Evolutionary conservation across 2,797 vertebrate genomes (phyloP).

Genomic region (Epinephelus malabaricus): DNA sequence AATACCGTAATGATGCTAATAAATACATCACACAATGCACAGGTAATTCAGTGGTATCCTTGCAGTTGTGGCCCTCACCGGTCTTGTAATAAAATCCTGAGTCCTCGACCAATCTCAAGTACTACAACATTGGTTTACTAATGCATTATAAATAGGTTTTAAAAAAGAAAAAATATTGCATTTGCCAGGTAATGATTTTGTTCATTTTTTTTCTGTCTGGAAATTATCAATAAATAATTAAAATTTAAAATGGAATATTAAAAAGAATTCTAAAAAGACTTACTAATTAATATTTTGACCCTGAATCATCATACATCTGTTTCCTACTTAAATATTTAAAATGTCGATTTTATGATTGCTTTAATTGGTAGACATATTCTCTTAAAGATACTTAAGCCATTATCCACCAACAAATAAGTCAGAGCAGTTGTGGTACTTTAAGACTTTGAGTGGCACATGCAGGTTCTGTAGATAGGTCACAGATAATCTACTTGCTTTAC

Average conservation of each 20-base stretch:
- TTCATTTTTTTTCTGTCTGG: not conserved
- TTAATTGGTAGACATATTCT: not conserved
- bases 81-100: too few species aligned
- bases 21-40: too few species aligned
- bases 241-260: not conserved
- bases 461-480: not conserved
- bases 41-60: too few species aligned
- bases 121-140: not conserved
- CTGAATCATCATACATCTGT: not conserved
- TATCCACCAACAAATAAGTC: not conserved
- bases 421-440: not conserved
- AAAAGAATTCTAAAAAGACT: fast-evolving
- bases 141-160: not conserved
- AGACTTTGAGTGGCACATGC: not conserved
- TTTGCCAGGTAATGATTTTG: not conserved
- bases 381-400: not conserved
- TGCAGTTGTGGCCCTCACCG: too few species aligned
- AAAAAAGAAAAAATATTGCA: not conserved
- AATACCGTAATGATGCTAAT: too few species aligned
- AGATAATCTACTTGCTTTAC: not conserved
- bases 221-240: not conserved
- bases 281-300: not conserved
- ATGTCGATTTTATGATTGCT: not conserved
- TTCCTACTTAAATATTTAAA: conserved; percentile 1
- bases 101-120: too few species aligned